Base-by-base conservation (phyloP, 1,140 invertebrate genomes). In the Neodiprion lecontei region DNA sequence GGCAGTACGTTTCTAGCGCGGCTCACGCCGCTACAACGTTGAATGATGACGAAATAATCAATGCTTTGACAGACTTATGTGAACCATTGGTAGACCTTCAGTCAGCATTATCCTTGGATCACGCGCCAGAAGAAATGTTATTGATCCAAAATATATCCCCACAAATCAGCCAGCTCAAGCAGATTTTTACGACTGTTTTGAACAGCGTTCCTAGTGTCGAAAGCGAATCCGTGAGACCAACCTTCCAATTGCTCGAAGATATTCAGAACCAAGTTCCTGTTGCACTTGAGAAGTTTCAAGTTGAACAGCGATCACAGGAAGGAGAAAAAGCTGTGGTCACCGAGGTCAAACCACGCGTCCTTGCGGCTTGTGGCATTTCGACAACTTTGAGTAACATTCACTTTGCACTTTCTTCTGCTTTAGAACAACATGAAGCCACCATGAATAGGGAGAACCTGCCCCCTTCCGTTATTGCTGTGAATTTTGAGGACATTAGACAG, bases 21-120 rank as follows among this genome's bases (percentile, higher is more conserved):
- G 81, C 82, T 48, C 82, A 85, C 21, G 82, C 81, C 23, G 84
- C 84, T 9, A 87, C 85, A 66, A 84, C 81, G 0, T 68, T 86
- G 9, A 84, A 80, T 61, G 79, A 85, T 49, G 77, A 81, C 3
- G 81, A 86, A 47, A 85, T 78, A 0, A 66, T 88, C 47, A 70
- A 80, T 49, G 81, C 82, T 23, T 71, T 88, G 14, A 75, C 81
- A 10, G 82, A 85, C 61, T 74, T 87, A 28, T 79, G 81, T 47
- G 79, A 81, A 21, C 85, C 87, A 5, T 48, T 88, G 21, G 23
- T 82, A 23, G 78, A 82, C 71, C 77, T 88, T 21, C 80, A 79
- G 21, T 48, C 77, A n/a, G 77, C 79, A 9, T 72, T 87, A 9
- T n/a, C 76, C 0, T 73, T 77, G 1, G 76, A 81, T 3, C 69